A percentile compares a stretch with the other conserved stretches of the same genome.
These are phyloP conservation scores for Halcyon chelicuti DNA, from an alignment of 2,797 vertebrate species.

Conservation along the genomic window DNA sequence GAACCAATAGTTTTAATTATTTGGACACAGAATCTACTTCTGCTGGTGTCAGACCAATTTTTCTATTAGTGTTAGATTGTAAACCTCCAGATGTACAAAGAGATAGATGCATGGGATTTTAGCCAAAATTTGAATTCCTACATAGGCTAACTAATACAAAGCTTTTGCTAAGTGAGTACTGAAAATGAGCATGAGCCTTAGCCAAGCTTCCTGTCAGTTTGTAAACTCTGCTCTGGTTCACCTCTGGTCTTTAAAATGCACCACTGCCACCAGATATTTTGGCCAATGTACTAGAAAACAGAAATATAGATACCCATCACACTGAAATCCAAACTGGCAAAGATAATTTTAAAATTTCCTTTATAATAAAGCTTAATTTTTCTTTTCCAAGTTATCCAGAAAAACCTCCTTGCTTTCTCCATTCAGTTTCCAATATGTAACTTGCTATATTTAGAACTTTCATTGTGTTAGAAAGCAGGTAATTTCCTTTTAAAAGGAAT, in stretches of 20 bases:
- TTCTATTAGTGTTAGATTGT: neutral
- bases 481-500: neutral
- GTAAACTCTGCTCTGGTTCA: neutral
- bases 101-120: neutral
- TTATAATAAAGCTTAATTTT: neutral
- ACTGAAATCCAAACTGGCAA: neutral
- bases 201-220: neutral
- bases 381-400: neutral
- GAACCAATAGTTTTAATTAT: neutral
- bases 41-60: neutral
- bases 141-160: neutral
- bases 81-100: neutral
- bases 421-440: neutral
- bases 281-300: neutral
- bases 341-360: neutral
- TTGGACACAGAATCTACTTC: neutral
- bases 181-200: neutral
- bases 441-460: neutral
- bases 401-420: neutral
- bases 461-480: neutral
- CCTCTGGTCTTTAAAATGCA: neutral
- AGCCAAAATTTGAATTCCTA: neutral
- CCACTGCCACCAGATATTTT: neutral
- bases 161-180: neutral
- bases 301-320: neutral